Conservation (phyloP, 1,140 invertebrate genomes). For the Hypothenemus hampei region DNA sequence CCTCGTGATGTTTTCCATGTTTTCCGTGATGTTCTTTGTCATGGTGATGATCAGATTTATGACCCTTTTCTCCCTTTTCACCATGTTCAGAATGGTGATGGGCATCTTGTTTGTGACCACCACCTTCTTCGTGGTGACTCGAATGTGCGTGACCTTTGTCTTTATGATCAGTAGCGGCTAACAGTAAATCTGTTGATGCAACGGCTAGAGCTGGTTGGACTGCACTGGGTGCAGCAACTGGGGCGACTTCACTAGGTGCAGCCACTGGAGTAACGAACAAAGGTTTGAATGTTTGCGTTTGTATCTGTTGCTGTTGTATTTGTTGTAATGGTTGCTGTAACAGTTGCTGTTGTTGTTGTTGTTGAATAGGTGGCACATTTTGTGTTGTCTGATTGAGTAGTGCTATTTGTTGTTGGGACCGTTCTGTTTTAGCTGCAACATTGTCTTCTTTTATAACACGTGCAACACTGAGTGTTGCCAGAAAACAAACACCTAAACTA, state of each 20-base stretch:
- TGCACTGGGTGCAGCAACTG: not conserved
- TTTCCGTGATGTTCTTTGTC: slow-evolving; percentile 66
- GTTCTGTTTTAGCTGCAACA: not conserved
- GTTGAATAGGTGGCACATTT: too few species aligned
- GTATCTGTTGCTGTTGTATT: not conserved
- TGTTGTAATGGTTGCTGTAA: too few species aligned
- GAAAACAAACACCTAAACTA: slow-evolving; percentile 10
- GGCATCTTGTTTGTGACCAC: slow-evolving; percentile 58
- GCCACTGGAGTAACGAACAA: too few species aligned
- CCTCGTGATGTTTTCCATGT: slow-evolving; percentile 65
- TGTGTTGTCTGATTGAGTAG: too few species aligned
- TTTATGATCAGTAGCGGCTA: slow-evolving; percentile 49
- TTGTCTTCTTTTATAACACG: slow-evolving; percentile 17
- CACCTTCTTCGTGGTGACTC: slow-evolving; percentile 54
- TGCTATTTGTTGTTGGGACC: too few species aligned
- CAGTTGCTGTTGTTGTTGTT: too few species aligned
- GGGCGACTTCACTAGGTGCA: too few species aligned
- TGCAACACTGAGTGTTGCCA: slow-evolving; percentile 2
- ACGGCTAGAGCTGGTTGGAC: slow-evolving; percentile 46
- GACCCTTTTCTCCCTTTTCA: slow-evolving; percentile 63
- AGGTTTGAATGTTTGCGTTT: not conserved
- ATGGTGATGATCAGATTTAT: slow-evolving; percentile 61
- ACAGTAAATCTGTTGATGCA: slow-evolving; percentile 44
- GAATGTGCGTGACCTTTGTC: slow-evolving; percentile 55
- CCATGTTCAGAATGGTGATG: slow-evolving; percentile 60